Evolutionary conservation across 2,888 invertebrate genomes (phyloP), one percentile per base, ranked within the genome.

Genomic region (Electrophaes corylata): DNA sequence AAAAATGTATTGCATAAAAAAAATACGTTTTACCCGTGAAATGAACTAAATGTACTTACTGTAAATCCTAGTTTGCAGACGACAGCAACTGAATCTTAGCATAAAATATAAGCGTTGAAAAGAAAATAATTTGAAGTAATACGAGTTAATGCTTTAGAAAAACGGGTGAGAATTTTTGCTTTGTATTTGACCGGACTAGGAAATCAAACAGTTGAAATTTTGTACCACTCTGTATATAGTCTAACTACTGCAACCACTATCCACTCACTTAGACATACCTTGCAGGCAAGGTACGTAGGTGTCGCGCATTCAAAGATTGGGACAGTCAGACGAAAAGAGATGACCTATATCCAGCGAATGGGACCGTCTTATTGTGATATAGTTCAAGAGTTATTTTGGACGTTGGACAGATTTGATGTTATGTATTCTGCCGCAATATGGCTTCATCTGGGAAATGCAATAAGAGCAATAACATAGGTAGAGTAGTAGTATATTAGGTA

Each of bases 251-350:
- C n/a, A n/a, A n/a, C 1, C 35, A 31, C n/a, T 35, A 35, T 35
- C 35, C 31, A 31, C 31, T 31, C n/a, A 31, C 31, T 31, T 31
- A 31, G n/a, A 4, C 29, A n/a, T n/a, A n/a, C n/a, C n/a, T n/a
- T n/a, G n/a, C n/a, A n/a, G n/a, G n/a, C 10, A 29, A 11, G 3
- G 12, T 35, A 35, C 35, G 12, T 35, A 12, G 33, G 5, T n/a
- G 12, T 14, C 35, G n/a, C 33, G 3, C 20, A 19, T 20, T 47
- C 20, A 35, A 35, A 47, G 35, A 35, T 47, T 20, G 46, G 35
- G 33, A n/a, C 19, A 19, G 19, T 33, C 18, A 20, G 19, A 33
- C 33, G 33, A 19, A 45, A 46, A 46, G 31, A 16, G 11, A 45
- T 8, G n/a, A n/a, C n/a, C n/a, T n/a, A n/a, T n/a, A n/a, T n/a